Base-by-base conservation (phyloP, 2,797 vertebrate species). In the Dipus sagitta region DNA sequence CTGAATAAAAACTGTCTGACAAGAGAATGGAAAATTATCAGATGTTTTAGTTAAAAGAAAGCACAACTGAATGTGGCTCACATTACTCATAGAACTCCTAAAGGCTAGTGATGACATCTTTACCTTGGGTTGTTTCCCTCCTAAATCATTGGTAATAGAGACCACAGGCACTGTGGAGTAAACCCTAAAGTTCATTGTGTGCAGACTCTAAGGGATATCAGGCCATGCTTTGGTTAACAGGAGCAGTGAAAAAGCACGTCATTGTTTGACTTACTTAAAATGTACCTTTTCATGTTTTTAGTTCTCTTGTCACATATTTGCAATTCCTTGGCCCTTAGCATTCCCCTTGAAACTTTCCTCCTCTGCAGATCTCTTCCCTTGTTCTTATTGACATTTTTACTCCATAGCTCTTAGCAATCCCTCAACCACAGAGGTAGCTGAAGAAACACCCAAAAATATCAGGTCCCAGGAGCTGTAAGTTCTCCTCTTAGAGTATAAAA, bases 371-470 rank as follows among this genome's bases (percentile, higher is more conserved):
- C 98, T 96, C 94, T 97, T 80, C 90, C 96, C 93, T 98, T 97
- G 97, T 98, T 98, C 94, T 94, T 65, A 68, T 71, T 98, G 98
- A 98, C 98, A 98, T 98, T 98, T 98, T 97, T 96, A 97, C 94
- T 96, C 96, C 85, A 91, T 98, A 97, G 98, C 98, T 98, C 93
- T 97, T 86, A 98, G 98, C 98, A 97, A 98, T 98, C 98, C 98
- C 98, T 98, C 98, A 98, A 97, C 97, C 97, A 98, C 98, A 98
- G 98, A 98, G 97, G 98, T 98, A 98, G 98, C 97, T 96, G 97
- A 98, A 98, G 95, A 96, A 97, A 97, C 97, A 97, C 98, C 98
- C 98, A 98, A 98, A 98, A 98, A 98, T 98, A 98, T 95, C 98
- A 98, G 97, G 95, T 98, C 98, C 97, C 98, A 97, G 93, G 97